Evolutionary conservation across 2,113 vertebrate species (phyloP).

Genomic region (Tinamus guttatus): DNA sequence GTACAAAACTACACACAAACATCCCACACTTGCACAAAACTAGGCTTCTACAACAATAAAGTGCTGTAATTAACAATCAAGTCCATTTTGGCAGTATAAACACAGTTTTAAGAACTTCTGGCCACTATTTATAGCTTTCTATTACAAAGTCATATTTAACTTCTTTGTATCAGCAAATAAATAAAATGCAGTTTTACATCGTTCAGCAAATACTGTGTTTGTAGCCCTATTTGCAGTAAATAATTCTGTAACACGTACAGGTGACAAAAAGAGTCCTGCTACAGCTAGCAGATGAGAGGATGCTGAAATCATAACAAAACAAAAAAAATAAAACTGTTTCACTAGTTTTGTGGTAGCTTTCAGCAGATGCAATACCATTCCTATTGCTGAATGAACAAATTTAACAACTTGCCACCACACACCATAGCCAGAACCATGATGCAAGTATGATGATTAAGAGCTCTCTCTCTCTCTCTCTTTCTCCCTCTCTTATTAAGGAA

Average conservation of each 20-base stretch:
- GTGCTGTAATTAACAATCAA: constrained; percentile 60
- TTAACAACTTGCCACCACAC: constrained; percentile 76
- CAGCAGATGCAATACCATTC: constrained; percentile 44
- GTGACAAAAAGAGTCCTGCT: constrained; percentile 74
- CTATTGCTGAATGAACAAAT: constrained; percentile 58
- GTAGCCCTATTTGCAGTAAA: constrained; percentile 50
- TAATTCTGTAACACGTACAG: constrained; percentile 61
- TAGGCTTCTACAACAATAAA: constrained; percentile 72
- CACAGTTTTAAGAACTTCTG: constrained; percentile 45
- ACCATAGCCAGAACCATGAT: constrained; percentile 74
- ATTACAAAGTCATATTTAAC: constrained; percentile 53
- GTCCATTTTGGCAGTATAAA: constrained; percentile 60
- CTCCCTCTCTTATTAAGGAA: constrained; percentile 30
- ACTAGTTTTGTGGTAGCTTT: constrained; percentile 70
- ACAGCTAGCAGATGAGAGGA: constrained; percentile 72
- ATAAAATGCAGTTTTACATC: constrained; percentile 29
- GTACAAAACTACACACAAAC: constrained; percentile 78
- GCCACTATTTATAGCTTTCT: constrained; percentile 61
- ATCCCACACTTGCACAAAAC: constrained; percentile 76
- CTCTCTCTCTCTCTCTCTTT: constrained; percentile 41
- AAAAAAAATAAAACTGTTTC: not conserved
- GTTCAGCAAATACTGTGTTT: constrained; percentile 49
- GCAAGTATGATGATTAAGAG: constrained; percentile 63
- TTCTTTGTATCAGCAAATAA: constrained; percentile 46
- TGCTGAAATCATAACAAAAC: constrained; percentile 67